Evolutionary conservation across 2,113 vertebrate genomes (phyloP), one percentile per base, ranked within the genome.

Genomic region (Periophthalmus modestus): DNA sequence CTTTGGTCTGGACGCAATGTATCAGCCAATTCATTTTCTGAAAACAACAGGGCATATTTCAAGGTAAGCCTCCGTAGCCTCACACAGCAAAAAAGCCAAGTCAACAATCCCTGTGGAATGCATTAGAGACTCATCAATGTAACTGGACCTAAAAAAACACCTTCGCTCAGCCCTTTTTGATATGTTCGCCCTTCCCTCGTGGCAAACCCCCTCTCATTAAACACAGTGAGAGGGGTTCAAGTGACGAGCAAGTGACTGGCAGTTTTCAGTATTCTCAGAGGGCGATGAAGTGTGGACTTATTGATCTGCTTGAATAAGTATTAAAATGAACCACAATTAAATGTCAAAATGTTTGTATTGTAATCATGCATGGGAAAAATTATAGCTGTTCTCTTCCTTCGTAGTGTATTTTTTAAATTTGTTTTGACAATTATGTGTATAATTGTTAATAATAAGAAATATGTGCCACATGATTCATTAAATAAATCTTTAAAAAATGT

Each of bases 101-200:
- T 91, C 90, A 86, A 89, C 89, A 85, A 50, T 89, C 88, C 84
- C 86, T 66, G 87, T 83, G 82, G 82, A 91, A 89, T 87, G 83
- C 89, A 89, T 92, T 84, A 87, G 86, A 89, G 89, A 88, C 87
- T 87, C 80, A 82, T 89, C 87, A 90, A 80, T 54, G 85, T 87
- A 85, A 76, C 57, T 36, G 69, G 58, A 66, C 80, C 83, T 85
- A 84, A 80, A 23, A 85, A 93, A 93, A 78, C 75, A 7, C 34
- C 88, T 88, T 81, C 50, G 47, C 85, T 94, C 92, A 93, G 92
- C 92, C 88, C 66, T 91, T 93, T 92, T 68, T 63, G 14, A 63
- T 63, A 36, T 36, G 34, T 85, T 74, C 61, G 66, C 68, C 73
- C 78, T 70, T 85, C 88, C 89, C 92, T 82, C n/a, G 82, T 88